Evolutionary conservation across 92 coral and sea anemone genomes (phyloP).

Genomic region (Scolanthus callimorphus): DNA sequence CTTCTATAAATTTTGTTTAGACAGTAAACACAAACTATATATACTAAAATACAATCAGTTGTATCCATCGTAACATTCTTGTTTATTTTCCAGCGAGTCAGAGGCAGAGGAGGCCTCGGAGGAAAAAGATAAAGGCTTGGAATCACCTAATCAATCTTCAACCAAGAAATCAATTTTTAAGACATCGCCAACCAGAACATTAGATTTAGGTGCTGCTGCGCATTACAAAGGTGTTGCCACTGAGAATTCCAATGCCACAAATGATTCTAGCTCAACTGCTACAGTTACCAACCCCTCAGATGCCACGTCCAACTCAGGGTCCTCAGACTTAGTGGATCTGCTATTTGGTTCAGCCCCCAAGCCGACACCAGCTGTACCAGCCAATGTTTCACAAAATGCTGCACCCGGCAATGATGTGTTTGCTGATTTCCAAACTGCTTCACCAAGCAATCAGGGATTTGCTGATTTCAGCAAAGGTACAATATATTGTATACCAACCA

Average conservation of each 20-base stretch:
- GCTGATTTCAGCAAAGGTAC: constrained; percentile 41
- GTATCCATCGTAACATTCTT: too few relatives aligned
- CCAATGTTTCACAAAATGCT: constrained; percentile 23
- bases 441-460: constrained; percentile 42
- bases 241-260: constrained; percentile 4
- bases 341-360: constrained; percentile 41
- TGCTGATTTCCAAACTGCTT: constrained; percentile 70
- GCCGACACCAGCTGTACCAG: constrained; percentile 16
- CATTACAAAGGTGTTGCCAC: constrained; percentile 45
- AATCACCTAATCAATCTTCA: constrained; percentile 39
- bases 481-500: too few relatives aligned
- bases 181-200: constrained; percentile 57
- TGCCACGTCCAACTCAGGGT: constrained; percentile 20
- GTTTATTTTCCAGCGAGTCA: constrained; percentile 78
- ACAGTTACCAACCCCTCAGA: constrained; percentile 17
- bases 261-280: constrained; percentile 32
- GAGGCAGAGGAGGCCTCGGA: constrained; percentile 92
- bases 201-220: constrained; percentile 95
- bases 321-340: constrained; percentile 82
- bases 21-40: too few relatives aligned
- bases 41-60: too few relatives aligned
- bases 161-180: constrained; percentile 32
- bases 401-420: constrained; percentile 42
- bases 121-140: constrained; percentile 59
- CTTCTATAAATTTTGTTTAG: too few relatives aligned